phyloP scores from a whole-genome alignment of 2,888 invertebrate genomes.

The Coenonympha arcania region DNA sequence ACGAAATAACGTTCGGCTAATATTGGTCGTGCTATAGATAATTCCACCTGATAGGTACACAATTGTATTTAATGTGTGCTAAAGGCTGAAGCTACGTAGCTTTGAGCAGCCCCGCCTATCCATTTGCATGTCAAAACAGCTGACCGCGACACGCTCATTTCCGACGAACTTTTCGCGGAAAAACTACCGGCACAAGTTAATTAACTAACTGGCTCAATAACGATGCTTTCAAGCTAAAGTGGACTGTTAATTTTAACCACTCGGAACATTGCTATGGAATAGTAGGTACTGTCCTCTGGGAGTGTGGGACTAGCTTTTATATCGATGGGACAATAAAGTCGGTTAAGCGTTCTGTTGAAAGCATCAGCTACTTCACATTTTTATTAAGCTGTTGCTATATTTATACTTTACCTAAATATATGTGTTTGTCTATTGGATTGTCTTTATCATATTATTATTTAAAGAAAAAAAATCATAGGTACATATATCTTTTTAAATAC shows the following conservation, averaged over 20 bases:
- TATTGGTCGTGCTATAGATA: neutral
- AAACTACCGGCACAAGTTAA: constrained; percentile 33
- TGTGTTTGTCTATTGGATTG: too few species aligned
- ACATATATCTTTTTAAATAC: too few species aligned
- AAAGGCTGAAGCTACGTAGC: constrained; percentile 6
- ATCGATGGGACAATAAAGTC: constrained; percentile 1
- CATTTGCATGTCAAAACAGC: constrained; percentile 60
- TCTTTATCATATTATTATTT: too few species aligned
- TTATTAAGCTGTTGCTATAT: neutral
- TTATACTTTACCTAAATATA: too few species aligned
- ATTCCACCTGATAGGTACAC: constrained; percentile 1
- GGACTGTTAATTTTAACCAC: constrained; percentile 6
- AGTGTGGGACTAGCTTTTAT: neutral
- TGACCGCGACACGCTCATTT: constrained; percentile 57
- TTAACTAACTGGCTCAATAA: constrained; percentile 31
- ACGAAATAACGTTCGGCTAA: neutral
- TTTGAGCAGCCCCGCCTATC: constrained; percentile 31
- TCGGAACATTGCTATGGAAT: neutral
- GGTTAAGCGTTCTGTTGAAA: neutral
- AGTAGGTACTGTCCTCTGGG: constrained; percentile 7
- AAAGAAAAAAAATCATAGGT: too few species aligned
- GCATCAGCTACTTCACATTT: neutral
- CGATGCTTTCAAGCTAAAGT: constrained; percentile 17
- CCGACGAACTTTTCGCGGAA: constrained; percentile 45
- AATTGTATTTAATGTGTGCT: neutral